Percentiles rank a stretch among this genome's conserved stretches.
phyloP scores from a whole-genome alignment of 2,113 vertebrate species.

The Panthera tigris region DNA sequence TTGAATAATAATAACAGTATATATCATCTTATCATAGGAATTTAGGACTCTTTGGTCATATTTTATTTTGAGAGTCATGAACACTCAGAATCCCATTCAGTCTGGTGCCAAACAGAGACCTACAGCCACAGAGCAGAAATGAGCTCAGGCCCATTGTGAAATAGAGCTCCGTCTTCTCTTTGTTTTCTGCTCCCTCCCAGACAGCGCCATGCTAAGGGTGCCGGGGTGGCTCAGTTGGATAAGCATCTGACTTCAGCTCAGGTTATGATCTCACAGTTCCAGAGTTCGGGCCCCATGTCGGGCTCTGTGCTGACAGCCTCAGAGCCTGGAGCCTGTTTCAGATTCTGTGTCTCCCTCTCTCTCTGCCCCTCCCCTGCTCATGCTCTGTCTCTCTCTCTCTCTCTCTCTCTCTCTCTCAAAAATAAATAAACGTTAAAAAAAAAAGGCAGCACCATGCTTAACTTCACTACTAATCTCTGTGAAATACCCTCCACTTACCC shows the following conservation, averaged over 20 bases:
- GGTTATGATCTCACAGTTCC: no score
- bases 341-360: no score
- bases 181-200: not conserved
- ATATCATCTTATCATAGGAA: not conserved
- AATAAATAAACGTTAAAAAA: no score
- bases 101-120: constrained; percentile 29
- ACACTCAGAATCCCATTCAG: not conserved
- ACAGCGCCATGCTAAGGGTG: not conserved
- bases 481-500: constrained; percentile 4
- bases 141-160: constrained; percentile 1
- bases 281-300: no score
- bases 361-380: no score
- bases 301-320: no score
- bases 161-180: not conserved
- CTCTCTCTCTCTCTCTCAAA: no score
- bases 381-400: no score
- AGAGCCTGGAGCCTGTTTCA: no score
- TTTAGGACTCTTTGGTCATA: not conserved
- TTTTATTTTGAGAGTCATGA: constrained; percentile 1
- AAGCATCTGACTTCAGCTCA: no score
- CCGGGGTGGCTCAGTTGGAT: no score
- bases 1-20: not conserved
- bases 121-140: not conserved
- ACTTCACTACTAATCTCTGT: not conserved
- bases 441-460: not conserved